phyloP scores from a whole-genome alignment of 2,888 invertebrate species.

The Perizoma affinitatum region DNA sequence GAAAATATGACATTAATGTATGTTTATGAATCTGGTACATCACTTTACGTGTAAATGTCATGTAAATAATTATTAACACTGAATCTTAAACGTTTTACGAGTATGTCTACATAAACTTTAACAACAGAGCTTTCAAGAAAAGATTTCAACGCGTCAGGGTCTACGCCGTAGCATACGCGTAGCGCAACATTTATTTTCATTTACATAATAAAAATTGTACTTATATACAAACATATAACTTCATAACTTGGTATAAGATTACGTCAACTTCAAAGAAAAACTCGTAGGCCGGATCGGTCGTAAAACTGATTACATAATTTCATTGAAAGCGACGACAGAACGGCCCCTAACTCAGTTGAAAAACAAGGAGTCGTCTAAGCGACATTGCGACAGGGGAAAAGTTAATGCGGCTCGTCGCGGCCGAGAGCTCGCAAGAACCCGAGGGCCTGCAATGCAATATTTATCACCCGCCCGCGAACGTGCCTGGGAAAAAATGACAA shows the following conservation, averaged over 20 bases:
- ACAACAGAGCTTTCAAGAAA: conserved; percentile 26
- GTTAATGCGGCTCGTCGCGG: conserved; percentile 63
- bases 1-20: no score
- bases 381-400: conserved; percentile 63
- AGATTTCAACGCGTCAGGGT: conserved; percentile 9
- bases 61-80: conserved; percentile 50
- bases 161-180: conserved; percentile 9
- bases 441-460: conserved; percentile 80
- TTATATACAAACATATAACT: conserved; percentile 16
- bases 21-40: conserved; percentile 5
- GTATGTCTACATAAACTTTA: conserved; percentile 37
- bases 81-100: conserved; percentile 43
- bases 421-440: conserved; percentile 37
- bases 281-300: conserved; percentile 67
- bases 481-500: conserved; percentile 83
- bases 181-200: background rate
- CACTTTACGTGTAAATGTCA: conserved; percentile 43
- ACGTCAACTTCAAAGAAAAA: conserved; percentile 48
- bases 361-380: conserved; percentile 71
- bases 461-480: conserved; percentile 80
- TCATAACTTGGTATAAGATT: conserved; percentile 29
- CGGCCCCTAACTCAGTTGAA: conserved; percentile 71
- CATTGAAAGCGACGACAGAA: conserved; percentile 74
- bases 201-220: no score
- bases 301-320: conserved; percentile 79